phyloP scores from a whole-genome alignment of 2,797 vertebrate genomes.

The Antrozous pallidus region DNA sequence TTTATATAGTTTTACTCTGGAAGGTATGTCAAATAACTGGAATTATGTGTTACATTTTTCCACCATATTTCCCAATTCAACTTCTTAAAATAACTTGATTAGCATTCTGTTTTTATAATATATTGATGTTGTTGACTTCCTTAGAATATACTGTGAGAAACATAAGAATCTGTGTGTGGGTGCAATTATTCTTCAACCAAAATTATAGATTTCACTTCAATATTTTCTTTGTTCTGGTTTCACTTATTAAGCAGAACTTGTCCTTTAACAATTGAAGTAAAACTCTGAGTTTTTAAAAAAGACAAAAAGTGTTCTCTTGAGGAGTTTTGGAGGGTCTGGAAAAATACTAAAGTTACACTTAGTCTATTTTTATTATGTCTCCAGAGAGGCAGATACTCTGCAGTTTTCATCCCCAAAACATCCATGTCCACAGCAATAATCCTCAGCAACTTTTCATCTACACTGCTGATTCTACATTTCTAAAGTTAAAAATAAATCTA shows the following conservation, averaged over 20 bases:
- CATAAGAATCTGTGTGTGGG: background rate
- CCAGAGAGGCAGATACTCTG: background rate
- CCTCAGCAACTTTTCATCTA: constrained; percentile 17
- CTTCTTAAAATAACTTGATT: background rate
- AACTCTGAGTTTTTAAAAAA: constrained; percentile 5
- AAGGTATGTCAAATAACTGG: background rate
- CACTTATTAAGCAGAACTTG: background rate
- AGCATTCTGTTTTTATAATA: background rate
- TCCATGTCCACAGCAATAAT: constrained; percentile 21
- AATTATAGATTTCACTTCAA: background rate
- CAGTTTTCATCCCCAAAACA: background rate
- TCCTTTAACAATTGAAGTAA: constrained; percentile 17
- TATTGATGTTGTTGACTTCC: background rate
- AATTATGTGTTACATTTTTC: background rate
- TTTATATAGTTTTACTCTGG: background rate
- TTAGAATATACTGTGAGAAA: background rate
- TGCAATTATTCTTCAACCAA: background rate
- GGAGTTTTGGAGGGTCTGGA: background rate
- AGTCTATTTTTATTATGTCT: constrained; percentile 40
- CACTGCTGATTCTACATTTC: background rate
- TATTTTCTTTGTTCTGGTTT: background rate
- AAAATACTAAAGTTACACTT: constrained; percentile 3
- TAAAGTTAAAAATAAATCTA: constrained; percentile 31
- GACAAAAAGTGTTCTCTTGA: background rate
- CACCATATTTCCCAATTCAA: background rate